phyloP scores from a whole-genome alignment of 2,113 vertebrate genomes.

The Aepyceros melampus region DNA sequence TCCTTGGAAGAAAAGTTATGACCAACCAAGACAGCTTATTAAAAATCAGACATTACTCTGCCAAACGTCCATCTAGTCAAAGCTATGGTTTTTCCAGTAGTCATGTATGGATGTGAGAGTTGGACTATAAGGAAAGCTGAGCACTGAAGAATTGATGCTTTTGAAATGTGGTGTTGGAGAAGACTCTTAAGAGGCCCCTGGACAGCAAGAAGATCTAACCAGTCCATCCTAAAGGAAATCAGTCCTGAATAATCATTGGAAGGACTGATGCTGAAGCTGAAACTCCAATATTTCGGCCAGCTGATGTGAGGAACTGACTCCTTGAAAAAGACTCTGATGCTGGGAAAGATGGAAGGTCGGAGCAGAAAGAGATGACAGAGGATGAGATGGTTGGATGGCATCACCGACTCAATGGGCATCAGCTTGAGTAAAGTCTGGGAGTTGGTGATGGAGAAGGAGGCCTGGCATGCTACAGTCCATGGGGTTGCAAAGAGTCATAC shows the following conservation, averaged over 20 bases:
- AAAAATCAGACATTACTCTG: background rate
- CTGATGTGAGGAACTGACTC: background rate
- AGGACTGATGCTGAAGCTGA: background rate
- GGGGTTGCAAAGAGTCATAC: background rate
- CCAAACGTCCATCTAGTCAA: background rate
- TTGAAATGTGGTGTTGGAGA: background rate
- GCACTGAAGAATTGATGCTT: background rate
- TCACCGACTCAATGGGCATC: background rate
- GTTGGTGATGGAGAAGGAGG: background rate
- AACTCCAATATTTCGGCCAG: background rate
- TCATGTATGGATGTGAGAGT: background rate
- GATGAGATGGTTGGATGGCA: background rate
- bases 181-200: background rate
- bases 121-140: background rate
- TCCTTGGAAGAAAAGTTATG: background rate
- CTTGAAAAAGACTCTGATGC: background rate
- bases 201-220: background rate
- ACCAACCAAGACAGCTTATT: background rate
- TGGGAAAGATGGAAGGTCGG: background rate
- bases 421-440: background rate
- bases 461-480: fast-evolving
- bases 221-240: background rate
- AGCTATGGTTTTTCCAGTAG: background rate
- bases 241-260: background rate
- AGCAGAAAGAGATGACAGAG: background rate